Conservation (phyloP, 2,113 vertebrate genomes). For the Toxostoma redivivum region DNA sequence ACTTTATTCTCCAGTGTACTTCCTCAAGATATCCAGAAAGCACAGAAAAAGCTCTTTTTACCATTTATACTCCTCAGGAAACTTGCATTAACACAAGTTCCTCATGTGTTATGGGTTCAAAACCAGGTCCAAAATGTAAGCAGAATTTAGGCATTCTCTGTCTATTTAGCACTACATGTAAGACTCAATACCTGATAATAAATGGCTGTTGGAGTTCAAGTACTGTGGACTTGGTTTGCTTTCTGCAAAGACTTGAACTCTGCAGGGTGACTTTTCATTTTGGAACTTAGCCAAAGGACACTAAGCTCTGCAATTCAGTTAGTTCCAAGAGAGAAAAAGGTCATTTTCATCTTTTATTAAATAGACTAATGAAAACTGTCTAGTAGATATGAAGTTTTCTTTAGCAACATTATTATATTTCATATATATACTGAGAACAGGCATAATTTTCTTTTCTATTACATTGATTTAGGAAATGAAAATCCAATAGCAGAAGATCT, state of each 20-base stretch:
- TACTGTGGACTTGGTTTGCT: background rate
- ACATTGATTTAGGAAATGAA: constrained; percentile 4
- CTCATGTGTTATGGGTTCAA: background rate
- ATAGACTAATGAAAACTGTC: constrained; percentile 7
- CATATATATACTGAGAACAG: background rate
- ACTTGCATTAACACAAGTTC: background rate
- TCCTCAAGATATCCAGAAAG: background rate
- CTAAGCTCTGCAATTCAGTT: constrained; percentile 17
- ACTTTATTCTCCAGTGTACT: background rate
- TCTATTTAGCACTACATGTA: background rate
- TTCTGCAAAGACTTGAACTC: constrained; percentile 4
- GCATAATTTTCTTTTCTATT: constrained; percentile 25
- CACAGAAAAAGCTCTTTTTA: background rate
- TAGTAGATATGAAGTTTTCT: background rate
- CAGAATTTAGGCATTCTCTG: background rate
- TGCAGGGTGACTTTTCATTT: constrained; percentile 33
- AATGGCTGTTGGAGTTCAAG: background rate
- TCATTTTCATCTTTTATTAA: constrained; percentile 26
- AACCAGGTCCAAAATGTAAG: background rate
- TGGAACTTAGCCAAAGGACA: constrained; percentile 21
- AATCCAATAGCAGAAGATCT: constrained; percentile 26
- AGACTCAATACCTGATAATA: background rate
- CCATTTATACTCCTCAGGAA: background rate
- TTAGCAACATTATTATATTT: constrained; percentile 40
- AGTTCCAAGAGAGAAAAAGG: background rate